A percentile compares a stretch with the other conserved stretches of the same genome.
Conservation (phyloP, 2,113 vertebrate species). For the Gavia stellata region DNA sequence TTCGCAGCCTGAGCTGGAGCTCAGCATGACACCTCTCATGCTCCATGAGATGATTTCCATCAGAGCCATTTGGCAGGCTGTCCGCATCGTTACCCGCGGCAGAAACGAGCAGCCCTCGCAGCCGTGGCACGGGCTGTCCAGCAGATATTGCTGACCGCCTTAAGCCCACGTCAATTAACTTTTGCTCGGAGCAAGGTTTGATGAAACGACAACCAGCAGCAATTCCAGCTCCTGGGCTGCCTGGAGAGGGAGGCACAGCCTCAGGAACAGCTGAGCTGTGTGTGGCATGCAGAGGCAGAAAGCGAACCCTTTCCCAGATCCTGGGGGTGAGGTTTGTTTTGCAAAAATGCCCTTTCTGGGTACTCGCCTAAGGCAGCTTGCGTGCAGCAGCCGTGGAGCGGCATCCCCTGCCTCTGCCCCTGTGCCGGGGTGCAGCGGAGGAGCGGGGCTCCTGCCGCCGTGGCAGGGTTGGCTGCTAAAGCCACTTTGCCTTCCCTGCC, state of each 20-base stretch:
- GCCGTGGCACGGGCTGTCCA: background rate
- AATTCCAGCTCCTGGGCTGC: background rate
- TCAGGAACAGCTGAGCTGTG: background rate
- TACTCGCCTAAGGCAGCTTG: fast-evolving
- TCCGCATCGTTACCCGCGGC: background rate
- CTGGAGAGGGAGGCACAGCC: conserved; percentile 35
- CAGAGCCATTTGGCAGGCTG: background rate
- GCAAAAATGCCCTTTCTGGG: background rate
- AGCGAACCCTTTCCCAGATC: fast-evolving
- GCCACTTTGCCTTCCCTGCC: fast-evolving
- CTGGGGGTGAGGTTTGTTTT: background rate
- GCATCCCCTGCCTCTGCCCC: background rate
- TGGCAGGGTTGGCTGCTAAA: background rate
- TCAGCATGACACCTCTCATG: background rate
- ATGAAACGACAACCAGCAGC: background rate
- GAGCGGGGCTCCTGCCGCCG: background rate
- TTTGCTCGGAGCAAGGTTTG: background rate
- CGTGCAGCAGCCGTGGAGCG: fast-evolving
- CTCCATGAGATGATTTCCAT: background rate
- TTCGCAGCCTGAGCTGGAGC: background rate
- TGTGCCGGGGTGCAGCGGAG: background rate
- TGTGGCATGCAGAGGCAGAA: fast-evolving
- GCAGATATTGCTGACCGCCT: background rate
- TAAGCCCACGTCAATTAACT: background rate
- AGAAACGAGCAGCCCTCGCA: background rate